A percentile compares a stretch with the other conserved stretches of the same genome.
phyloP scores from a whole-genome alignment of 1,140 invertebrate species.

The Drosophila lacertosa region DNA sequence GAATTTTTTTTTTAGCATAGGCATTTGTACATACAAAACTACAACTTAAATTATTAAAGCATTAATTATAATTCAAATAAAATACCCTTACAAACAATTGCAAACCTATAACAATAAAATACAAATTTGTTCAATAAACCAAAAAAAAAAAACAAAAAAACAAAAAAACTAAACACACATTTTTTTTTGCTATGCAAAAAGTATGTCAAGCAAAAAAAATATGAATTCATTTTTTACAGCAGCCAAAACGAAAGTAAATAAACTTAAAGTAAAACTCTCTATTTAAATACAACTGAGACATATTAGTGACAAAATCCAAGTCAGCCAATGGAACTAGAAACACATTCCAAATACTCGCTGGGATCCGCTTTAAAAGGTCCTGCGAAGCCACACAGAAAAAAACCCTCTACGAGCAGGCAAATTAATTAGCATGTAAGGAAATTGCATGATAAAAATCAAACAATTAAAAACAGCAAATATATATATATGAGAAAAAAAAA shows the following conservation, averaged over 20 bases:
- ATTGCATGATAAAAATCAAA: conserved; percentile 71
- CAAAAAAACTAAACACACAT: not conserved
- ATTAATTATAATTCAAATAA: conserved; percentile 33
- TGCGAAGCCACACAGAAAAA: not conserved
- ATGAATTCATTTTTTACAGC: conserved; percentile 36
- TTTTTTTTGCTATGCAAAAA: conserved; percentile 29
- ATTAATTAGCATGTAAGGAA: conserved; percentile 77
- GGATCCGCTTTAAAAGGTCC: conserved; percentile 3
- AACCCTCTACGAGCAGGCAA: conserved; percentile 39
- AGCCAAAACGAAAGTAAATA: conserved; percentile 1
- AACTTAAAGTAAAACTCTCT: not conserved
- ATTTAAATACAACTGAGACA: conserved; percentile 8
- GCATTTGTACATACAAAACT: conserved; percentile 41
- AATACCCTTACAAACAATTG: conserved; percentile 23
- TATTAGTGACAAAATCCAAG: conserved; percentile 19
- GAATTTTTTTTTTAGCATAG: conserved; percentile 15
- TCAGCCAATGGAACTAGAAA: conserved; percentile 20
- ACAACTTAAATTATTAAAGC: conserved; percentile 63
- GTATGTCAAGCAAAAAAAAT: conserved; percentile 8
- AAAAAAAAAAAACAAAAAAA: conserved; percentile 19
- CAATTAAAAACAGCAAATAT: conserved; percentile 36
- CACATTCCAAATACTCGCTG: conserved; percentile 12
- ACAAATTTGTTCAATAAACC: conserved; percentile 50
- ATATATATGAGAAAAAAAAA: conserved; percentile 14
- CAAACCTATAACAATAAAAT: conserved; percentile 52